These are phyloP conservation scores for Noctua janthina DNA, from an alignment of 2,888 invertebrate species.

Conservation along the genomic window DNA sequence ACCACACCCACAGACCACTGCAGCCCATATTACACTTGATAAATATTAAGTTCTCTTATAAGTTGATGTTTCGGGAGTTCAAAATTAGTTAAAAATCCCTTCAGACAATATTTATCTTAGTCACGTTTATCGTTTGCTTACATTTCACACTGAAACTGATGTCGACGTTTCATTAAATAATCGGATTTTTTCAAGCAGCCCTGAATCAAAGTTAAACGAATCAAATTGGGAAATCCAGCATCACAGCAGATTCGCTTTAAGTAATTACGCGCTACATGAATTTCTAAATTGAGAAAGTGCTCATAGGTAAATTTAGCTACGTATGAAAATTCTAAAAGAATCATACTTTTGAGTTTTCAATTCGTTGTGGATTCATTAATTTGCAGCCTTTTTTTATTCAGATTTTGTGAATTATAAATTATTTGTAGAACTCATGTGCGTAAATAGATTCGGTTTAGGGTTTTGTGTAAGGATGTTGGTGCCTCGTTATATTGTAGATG, in stretches of 20 bases:
- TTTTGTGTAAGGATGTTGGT: constrained; percentile 1
- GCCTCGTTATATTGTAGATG: constrained; percentile 19
- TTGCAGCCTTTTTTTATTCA: neutral
- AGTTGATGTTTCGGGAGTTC: neutral
- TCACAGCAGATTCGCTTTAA: constrained; percentile 20
- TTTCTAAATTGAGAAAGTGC: constrained; percentile 43
- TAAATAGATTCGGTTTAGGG: constrained; percentile 5
- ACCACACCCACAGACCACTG: constrained; percentile 33
- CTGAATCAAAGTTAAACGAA: constrained; percentile 26
- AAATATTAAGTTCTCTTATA: neutral
- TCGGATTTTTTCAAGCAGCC: constrained; percentile 13
- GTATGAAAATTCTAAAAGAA: constrained; percentile 9
- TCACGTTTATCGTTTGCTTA: neutral
- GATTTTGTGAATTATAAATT: constrained; percentile 12
- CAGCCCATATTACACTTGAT: neutral
- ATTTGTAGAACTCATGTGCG: neutral
- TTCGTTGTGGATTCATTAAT: neutral
- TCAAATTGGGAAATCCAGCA: constrained; percentile 20
- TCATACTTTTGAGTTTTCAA: constrained; percentile 12
- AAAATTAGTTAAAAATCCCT: neutral
- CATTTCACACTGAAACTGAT: neutral
- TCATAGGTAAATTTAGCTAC: constrained; percentile 7
- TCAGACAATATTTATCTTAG: neutral
- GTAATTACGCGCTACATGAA: constrained; percentile 53
- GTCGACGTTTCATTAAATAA: constrained; percentile 21